Conservation (phyloP, 1,140 invertebrate species). For the Magallana ariakensis region DNA sequence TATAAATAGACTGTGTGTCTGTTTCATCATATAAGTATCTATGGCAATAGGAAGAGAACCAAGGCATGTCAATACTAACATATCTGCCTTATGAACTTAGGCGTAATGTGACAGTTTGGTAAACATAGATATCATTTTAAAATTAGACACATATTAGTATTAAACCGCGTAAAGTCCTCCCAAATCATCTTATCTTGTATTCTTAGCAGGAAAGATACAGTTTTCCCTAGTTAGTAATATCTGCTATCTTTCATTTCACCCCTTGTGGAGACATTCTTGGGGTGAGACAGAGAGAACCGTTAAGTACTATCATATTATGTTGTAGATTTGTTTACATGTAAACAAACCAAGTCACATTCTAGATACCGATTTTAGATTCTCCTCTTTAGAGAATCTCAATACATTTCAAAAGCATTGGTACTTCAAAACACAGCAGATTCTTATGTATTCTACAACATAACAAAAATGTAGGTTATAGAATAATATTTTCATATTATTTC, state of each 20-base stretch:
- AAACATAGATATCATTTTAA: constrained; percentile 46
- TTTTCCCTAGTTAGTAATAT: not conserved
- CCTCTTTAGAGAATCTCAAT: no score
- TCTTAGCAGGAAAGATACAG: not conserved
- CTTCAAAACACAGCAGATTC: no score
- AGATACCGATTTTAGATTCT: not conserved
- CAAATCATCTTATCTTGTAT: constrained; percentile 37
- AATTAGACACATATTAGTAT: constrained; percentile 36
- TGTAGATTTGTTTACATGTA: constrained; percentile 35
- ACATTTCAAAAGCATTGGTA: no score
- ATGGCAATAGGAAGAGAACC: not conserved
- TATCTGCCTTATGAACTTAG: not conserved
- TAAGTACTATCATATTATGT: constrained; percentile 28
- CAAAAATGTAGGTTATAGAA: no score
- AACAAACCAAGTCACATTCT: constrained; percentile 33
- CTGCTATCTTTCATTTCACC: constrained; percentile 33
- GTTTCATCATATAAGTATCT: not conserved
- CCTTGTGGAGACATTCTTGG: constrained; percentile 9
- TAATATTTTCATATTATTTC: no score
- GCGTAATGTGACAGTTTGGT: not conserved
- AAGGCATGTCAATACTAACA: not conserved
- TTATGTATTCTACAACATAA: no score
- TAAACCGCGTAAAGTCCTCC: constrained; percentile 1
- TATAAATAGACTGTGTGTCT: not conserved
- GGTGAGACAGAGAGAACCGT: constrained; percentile 15